phyloP scores from a whole-genome alignment of 1,140 invertebrate genomes.

The Sitodiplosis mosellana region DNA sequence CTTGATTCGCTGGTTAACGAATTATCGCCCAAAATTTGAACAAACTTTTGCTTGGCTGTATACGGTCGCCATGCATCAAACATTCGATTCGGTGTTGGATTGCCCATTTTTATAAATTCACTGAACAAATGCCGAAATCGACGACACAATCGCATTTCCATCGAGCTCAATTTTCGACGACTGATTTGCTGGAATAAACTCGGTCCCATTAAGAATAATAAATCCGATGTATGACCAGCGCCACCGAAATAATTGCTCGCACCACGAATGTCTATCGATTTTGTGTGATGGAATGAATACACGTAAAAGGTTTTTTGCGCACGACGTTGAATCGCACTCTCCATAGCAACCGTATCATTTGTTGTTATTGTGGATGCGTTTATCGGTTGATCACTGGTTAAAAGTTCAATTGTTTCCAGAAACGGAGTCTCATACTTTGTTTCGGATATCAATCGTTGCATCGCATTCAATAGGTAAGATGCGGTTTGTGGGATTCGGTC shows the following conservation, averaged over 20 bases:
- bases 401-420: conserved; percentile 14
- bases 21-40: conserved; percentile 23
- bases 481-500: conserved; percentile 6
- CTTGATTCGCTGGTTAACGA: conserved; percentile 1
- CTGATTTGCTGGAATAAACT: conserved; percentile 38
- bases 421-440: conserved; percentile 18
- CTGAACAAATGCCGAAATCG: conserved; percentile 33
- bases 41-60: conserved; percentile 26
- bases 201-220: conserved; percentile 43
- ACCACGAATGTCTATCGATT: conserved; percentile 22
- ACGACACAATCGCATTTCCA: conserved; percentile 36
- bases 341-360: conserved; percentile 18
- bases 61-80: conserved; percentile 37
- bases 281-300: conserved; percentile 25
- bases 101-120: conserved; percentile 40
- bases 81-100: conserved; percentile 31
- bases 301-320: conserved; percentile 16
- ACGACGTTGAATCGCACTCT: conserved; percentile 1
- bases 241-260: conserved; percentile 19
- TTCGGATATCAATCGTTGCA: conserved; percentile 20
- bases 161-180: conserved; percentile 29
- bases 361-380: conserved; percentile 8
- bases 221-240: conserved; percentile 39
- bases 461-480: conserved; percentile 12
- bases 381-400: conserved; percentile 15